A percentile compares a stretch with the other conserved stretches of the same genome.
These are phyloP conservation scores for Nasonia oneida DNA, from an alignment of 2,888 invertebrate genomes.

Conservation along the genomic window DNA sequence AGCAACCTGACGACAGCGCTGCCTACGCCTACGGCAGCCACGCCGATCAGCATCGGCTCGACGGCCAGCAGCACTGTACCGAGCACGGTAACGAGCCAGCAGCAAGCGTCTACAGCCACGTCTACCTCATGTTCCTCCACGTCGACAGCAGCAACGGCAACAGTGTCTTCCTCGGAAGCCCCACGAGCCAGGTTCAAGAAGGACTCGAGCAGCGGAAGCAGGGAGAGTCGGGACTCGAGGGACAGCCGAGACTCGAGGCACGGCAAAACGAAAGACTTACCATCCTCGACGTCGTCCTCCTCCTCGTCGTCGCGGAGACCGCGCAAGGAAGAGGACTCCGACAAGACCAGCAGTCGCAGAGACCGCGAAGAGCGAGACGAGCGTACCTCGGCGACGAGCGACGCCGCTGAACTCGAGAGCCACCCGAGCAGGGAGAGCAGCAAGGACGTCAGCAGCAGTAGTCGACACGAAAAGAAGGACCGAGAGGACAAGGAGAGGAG, in stretches of 20 bases:
- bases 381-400: conserved; percentile 14
- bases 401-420: conserved; percentile 54
- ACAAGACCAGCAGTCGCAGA: conserved; percentile 60
- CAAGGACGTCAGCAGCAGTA: conserved; percentile 70
- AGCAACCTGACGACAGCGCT: conserved; percentile 60
- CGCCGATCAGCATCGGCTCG: not conserved
- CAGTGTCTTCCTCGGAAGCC: conserved; percentile 65
- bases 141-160: conserved; percentile 50
- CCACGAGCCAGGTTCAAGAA: conserved; percentile 71
- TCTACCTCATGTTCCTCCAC: conserved; percentile 59
- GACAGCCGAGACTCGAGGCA: conserved; percentile 69
- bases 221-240: conserved; percentile 69
- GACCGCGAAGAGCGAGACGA: conserved; percentile 58
- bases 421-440: conserved; percentile 63
- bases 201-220: conserved; percentile 69
- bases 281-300: conserved; percentile 42
- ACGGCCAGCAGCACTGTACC: conserved; percentile 7
- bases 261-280: conserved; percentile 44
- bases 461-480: conserved; percentile 73
- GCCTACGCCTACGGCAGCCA: conserved; percentile 53
- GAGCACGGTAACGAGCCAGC: conserved; percentile 37
- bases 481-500: conserved; percentile 69
- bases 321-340: conserved; percentile 73
- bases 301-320: conserved; percentile 69
- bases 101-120: conserved; percentile 62